Base-by-base conservation (phyloP, 1,140 invertebrate species). In the Diorhabda sublineata region DNA sequence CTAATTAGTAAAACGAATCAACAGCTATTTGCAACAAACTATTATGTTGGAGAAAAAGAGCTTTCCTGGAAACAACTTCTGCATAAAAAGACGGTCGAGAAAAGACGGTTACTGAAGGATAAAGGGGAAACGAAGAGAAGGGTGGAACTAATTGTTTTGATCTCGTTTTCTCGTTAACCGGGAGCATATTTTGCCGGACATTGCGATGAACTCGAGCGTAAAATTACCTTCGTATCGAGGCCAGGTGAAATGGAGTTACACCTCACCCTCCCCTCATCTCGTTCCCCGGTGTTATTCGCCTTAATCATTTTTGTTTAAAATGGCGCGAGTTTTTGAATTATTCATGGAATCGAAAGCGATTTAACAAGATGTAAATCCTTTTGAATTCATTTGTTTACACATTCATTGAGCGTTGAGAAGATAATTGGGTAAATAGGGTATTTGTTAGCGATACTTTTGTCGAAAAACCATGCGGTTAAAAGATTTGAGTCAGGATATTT, bases 121-220 rank as follows among this genome's bases (percentile, higher is more conserved):
- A n/a, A 6, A 8, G 47, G 47, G 47, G 2, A 9, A 6, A 52
- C 11, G 62, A 8, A 9, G 26, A 11, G 47, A 9, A 42, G 52
- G 11, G 11, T n/a, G n/a, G 11, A 45, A 9, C 47, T 64, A 64
- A 64, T 64, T 64, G 62, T 64, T 64, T 64, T 64, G 47, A 64
- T 52, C 45, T 42, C 62, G 62, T 26, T 64, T 64, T 64, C 62
- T 64, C 62, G 62, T 64, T 64, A 64, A 64, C 62, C 26, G 26
- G 44, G 47, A 64, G 47, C 62, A 64, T 64, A 64, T 64, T 64
- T 64, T 64, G 62, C 47, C n/a, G 62, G 62, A 64, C 62, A 64
- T 52, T 47, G 47, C 44, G 42, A 64, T 26, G 44, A 64, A 52
- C 44, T 52, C 62, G 47, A 45, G 62, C 62, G 47, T 45, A 52